phyloP scores from a whole-genome alignment of 1,140 invertebrate genomes.

The Phymastichus coffea region DNA sequence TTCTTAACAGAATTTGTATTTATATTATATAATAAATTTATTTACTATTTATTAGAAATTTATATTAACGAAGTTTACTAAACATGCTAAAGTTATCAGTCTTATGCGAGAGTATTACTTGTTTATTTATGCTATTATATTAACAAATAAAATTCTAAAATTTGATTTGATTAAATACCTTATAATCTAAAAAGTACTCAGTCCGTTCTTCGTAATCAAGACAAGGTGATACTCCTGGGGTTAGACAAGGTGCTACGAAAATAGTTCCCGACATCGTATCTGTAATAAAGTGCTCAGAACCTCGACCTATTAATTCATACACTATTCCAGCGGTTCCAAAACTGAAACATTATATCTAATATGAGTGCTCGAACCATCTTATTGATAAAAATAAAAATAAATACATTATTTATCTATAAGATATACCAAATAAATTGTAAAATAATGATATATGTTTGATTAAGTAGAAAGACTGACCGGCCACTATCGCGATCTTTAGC shows the following conservation, averaged over 20 bases:
- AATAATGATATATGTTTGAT: slow-evolving; percentile 21
- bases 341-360: too few relatives aligned
- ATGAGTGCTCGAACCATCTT: not conserved
- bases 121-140: too few relatives aligned
- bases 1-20: too few relatives aligned
- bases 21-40: too few relatives aligned
- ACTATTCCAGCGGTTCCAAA: slow-evolving; percentile 78
- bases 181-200: slow-evolving; percentile 83
- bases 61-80: too few relatives aligned
- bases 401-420: not conserved
- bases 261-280: slow-evolving; percentile 79
- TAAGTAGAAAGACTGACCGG: slow-evolving; percentile 55
- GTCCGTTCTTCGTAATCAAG: slow-evolving; percentile 84
- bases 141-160: too few relatives aligned
- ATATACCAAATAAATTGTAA: not conserved
- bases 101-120: too few relatives aligned
- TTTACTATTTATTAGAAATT: too few relatives aligned
- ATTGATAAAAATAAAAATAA: not conserved
- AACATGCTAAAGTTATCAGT: too few relatives aligned
- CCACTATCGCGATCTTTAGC: slow-evolving; percentile 85
- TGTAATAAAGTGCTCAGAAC: slow-evolving; percentile 79
- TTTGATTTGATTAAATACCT: slow-evolving; percentile 62
- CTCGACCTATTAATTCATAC: slow-evolving; percentile 82
- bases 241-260: slow-evolving; percentile 75
- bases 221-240: slow-evolving; percentile 65